A percentile compares a stretch with the other conserved stretches of the same genome.
These are phyloP conservation scores for Leucosticte australis DNA, from an alignment of 2,113 vertebrate species.

Conservation along the genomic window DNA sequence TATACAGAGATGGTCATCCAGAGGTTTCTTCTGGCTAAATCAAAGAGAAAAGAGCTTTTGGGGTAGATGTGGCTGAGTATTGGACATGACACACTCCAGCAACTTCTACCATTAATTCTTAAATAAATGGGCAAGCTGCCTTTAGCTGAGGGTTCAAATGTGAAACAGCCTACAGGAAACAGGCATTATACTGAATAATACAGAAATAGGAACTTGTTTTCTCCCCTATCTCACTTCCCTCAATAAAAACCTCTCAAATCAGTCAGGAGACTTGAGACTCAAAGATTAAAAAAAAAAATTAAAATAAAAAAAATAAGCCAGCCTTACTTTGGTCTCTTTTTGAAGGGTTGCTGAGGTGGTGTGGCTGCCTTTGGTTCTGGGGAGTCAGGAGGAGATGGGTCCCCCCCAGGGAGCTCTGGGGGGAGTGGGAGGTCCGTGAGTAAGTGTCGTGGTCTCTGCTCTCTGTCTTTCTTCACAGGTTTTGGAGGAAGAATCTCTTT, in stretches of 20 bases:
- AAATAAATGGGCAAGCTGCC: not conserved
- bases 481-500: conserved; percentile 89
- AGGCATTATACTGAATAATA: rapidly evolving
- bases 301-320: not conserved
- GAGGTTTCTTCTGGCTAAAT: not conserved
- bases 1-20: rapidly evolving
- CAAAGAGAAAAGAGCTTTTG: not conserved
- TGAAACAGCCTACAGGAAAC: not conserved
- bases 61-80: not conserved
- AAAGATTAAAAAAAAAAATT: no score
- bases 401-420: conserved; percentile 86
- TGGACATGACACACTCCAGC: not conserved
- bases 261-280: rapidly evolving
- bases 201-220: not conserved
- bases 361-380: conserved; percentile 84
- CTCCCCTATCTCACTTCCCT: not conserved
- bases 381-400: conserved; percentile 90
- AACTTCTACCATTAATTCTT: not conserved
- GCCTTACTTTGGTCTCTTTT: conserved; percentile 98
- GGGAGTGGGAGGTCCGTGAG: conserved; percentile 94
- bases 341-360: conserved; percentile 84
- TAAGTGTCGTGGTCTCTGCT: conserved; percentile 86
- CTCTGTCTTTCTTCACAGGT: conserved; percentile 87
- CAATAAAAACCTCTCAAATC: rapidly evolving
- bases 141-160: not conserved